A percentile compares a stretch with the other conserved stretches of the same genome.
Evolutionary conservation across 2,113 vertebrate species (phyloP).

Genomic region (Callorhinus ursinus): DNA sequence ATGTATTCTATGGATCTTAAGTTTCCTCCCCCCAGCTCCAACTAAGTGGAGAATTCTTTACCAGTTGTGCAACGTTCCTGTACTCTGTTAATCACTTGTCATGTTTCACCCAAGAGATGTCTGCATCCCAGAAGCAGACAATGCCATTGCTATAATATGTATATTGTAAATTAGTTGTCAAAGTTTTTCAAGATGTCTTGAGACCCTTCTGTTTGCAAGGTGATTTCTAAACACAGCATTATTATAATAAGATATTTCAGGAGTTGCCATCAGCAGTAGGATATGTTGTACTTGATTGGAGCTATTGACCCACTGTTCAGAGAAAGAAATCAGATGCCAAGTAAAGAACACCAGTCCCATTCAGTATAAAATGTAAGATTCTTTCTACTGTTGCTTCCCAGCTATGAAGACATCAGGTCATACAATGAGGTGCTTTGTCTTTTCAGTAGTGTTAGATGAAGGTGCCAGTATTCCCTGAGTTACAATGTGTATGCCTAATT

Average conservation of each 20-base stretch:
- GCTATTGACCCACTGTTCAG: conserved; percentile 76
- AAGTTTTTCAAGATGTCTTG: conserved; percentile 76
- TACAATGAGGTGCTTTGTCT: conserved; percentile 45
- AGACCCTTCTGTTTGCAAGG: conserved; percentile 80
- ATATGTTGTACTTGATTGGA: conserved; percentile 75
- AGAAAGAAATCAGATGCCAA: conserved; percentile 78
- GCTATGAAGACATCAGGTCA: conserved; percentile 55
- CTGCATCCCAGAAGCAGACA: background rate
- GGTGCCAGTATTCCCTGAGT: background rate
- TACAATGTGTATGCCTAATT: background rate
- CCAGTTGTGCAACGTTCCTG: accelerated
- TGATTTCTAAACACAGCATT: conserved; percentile 77
- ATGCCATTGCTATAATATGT: background rate
- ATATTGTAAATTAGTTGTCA: conserved; percentile 53
- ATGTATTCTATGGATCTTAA: background rate
- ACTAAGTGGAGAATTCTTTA: background rate
- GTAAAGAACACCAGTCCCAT: conserved; percentile 60
- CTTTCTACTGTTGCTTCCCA: background rate
- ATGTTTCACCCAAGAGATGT: conserved; percentile 30
- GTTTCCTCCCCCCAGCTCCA: background rate
- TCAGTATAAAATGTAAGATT: conserved; percentile 57
- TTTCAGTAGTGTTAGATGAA: conserved; percentile 47
- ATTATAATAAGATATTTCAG: conserved; percentile 66
- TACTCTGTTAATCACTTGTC: conserved; percentile 14
- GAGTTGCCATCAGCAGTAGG: conserved; percentile 55